Conservation (phyloP, 2,888 invertebrate genomes). For the Creontiades dilutus region DNA sequence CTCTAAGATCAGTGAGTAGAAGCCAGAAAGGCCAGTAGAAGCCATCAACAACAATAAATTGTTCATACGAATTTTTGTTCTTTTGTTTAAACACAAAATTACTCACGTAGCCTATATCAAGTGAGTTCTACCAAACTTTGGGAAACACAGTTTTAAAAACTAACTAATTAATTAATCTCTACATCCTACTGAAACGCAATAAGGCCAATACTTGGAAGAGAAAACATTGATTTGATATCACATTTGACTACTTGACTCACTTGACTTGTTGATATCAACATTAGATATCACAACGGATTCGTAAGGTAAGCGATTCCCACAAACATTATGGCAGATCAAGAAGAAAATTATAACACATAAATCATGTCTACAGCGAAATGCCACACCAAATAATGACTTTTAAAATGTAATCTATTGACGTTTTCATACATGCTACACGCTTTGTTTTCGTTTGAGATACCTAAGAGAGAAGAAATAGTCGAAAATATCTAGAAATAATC, state of each 20-base stretch:
- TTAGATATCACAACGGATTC: not conserved
- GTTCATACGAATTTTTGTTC: no score
- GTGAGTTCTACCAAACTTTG: conserved; percentile 33
- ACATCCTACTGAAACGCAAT: not conserved
- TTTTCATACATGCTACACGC: conserved; percentile 48
- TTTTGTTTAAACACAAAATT: not conserved
- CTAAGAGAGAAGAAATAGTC: conserved; percentile 28
- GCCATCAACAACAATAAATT: no score
- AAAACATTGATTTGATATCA: not conserved
- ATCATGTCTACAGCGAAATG: conserved; percentile 20
- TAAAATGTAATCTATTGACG: conserved; percentile 34
- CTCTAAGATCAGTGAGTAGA: no score
- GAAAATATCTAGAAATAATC: conserved; percentile 18
- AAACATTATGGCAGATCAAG: conserved; percentile 32
- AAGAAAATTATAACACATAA: not conserved
- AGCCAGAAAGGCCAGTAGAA: no score
- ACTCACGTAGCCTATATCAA: not conserved
- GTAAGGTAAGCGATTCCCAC: conserved; percentile 3
- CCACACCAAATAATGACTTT: conserved; percentile 27
- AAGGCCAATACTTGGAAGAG: not conserved
- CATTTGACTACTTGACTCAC: no score
- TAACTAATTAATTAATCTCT: not conserved
- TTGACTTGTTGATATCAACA: no score
- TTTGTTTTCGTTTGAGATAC: conserved; percentile 19
- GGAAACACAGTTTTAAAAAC: conserved; percentile 46